These are phyloP conservation scores for Pecten maximus DNA, from an alignment of 2,888 invertebrate genomes.

Conservation along the genomic window DNA sequence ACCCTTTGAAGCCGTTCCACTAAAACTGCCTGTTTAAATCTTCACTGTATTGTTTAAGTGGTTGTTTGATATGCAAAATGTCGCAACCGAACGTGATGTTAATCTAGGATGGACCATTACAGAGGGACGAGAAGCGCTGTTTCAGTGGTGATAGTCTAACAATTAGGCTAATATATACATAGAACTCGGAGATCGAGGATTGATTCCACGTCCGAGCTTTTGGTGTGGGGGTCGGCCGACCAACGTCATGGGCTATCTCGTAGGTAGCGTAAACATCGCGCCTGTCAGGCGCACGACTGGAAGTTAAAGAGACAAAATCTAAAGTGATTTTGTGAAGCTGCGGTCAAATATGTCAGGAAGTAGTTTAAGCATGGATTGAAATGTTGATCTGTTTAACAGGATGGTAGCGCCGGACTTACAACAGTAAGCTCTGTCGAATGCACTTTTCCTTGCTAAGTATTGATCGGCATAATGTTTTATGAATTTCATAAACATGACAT, in stretches of 20 bases:
- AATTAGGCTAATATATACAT: conserved; percentile 22
- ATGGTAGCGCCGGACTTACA: neutral
- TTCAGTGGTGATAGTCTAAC: conserved; percentile 8
- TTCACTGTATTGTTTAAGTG: conserved; percentile 29
- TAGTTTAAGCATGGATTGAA: neutral
- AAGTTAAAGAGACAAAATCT: neutral
- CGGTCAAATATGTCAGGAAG: neutral
- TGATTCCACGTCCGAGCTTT: neutral
- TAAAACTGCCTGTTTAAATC: conserved; percentile 20
- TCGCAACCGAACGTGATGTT: conserved; percentile 12
- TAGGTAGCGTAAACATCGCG: conserved; percentile 10
- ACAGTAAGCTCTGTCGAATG: neutral
- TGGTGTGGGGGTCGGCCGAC: conserved; percentile 5
- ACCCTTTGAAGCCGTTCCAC: conserved; percentile 33
- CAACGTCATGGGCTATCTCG: conserved; percentile 10
- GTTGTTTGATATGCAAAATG: conserved; percentile 35
- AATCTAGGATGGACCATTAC: conserved; percentile 33
- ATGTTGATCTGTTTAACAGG: neutral
- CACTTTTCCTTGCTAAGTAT: neutral
- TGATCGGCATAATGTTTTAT: neutral
- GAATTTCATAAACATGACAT: neutral
- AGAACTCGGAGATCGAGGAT: neutral
- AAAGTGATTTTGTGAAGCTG: conserved; percentile 11
- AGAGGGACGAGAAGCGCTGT: neutral
- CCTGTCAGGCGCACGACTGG: neutral